These are phyloP conservation scores for Dasyornis broadbenti DNA, from an alignment of 2,113 vertebrate genomes.

Conservation along the genomic window DNA sequence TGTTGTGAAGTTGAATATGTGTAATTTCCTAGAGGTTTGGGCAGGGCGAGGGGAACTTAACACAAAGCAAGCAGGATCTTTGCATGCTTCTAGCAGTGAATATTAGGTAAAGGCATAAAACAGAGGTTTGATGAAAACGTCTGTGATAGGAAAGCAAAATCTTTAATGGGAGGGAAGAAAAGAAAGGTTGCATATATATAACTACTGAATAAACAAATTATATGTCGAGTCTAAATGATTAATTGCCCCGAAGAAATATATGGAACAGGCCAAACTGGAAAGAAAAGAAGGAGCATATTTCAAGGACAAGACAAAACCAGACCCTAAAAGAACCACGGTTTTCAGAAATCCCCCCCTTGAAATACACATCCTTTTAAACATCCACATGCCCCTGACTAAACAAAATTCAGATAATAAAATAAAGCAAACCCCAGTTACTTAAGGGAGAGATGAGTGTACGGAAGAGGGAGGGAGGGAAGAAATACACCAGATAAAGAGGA, in stretches of 20 bases:
- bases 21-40: constrained; percentile 9
- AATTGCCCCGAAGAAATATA: constrained; percentile 14
- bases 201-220: constrained; percentile 24
- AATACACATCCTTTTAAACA: not conserved
- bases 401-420: constrained; percentile 16
- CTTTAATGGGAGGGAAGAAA: constrained; percentile 9
- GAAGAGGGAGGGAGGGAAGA: constrained; percentile 26
- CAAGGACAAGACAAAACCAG: constrained; percentile 17
- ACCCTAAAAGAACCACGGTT: not conserved
- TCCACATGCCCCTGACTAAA: not conserved
- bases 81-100: not conserved
- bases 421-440: not conserved
- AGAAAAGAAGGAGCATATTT: constrained; percentile 1
- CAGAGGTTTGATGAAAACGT: not conserved
- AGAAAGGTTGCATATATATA: not conserved
- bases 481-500: constrained; percentile 23
- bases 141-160: constrained; percentile 1
- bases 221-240: constrained; percentile 19
- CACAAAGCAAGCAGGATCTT: not conserved
- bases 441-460: not conserved
- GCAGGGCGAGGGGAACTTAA: not conserved
- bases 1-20: constrained; percentile 9
- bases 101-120: not conserved
- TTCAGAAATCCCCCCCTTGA: not conserved
- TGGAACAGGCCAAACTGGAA: not conserved